Base-by-base conservation (phyloP, 2,113 vertebrate genomes). In the Hemiscyllium ocellatum region DNA sequence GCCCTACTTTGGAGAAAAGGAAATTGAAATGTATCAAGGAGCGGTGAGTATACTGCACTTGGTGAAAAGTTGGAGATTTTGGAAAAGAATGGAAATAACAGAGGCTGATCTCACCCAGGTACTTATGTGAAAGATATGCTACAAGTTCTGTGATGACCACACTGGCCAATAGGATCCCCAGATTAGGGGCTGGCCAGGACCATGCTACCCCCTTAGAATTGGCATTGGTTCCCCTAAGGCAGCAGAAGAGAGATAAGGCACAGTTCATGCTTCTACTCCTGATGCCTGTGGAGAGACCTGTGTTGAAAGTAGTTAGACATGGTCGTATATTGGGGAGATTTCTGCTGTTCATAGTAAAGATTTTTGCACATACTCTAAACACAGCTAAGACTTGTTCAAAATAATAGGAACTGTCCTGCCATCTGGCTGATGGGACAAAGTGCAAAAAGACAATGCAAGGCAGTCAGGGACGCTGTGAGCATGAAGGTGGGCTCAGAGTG, bases 1-100 rank as follows among this genome's bases (percentile, higher is more conserved):
- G 99, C 99, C 99, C 0, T 99, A 99, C 97, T 99, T 99, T 97
- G 98, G 99, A 22, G 99, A 99, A 56, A 99, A 99, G 96, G 99
- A 99, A 97, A 98, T 99, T 80, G 99, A 99, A 97, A 98, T 99
- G 98, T 99, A 99, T 97, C 99, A 99, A 97, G 99, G 99, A 96
- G 98, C 99, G 80, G 99, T 99, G 98, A 99, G 99, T 99, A 96
- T 93, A 83, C 20, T 76, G 37, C 4, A 47, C 24, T 65, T 56
- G 83, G 42, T 1, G 4, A 52, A 20, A 50, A 7, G 24, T 15
- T 6, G 26, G 89, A 66, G 15, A 65, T 91, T 91, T 66, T 15
- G 3, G 61, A n/a, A 37, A 22, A 42, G 19, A 47, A 47, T 83
- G 20, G 42, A 17, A 42, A 42, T 83, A 42, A 83, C 80, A 37